A percentile compares a stretch with the other conserved stretches of the same genome.
These are phyloP conservation scores for Melanargia galathea DNA, from an alignment of 2,888 invertebrate species.

Conservation along the genomic window DNA sequence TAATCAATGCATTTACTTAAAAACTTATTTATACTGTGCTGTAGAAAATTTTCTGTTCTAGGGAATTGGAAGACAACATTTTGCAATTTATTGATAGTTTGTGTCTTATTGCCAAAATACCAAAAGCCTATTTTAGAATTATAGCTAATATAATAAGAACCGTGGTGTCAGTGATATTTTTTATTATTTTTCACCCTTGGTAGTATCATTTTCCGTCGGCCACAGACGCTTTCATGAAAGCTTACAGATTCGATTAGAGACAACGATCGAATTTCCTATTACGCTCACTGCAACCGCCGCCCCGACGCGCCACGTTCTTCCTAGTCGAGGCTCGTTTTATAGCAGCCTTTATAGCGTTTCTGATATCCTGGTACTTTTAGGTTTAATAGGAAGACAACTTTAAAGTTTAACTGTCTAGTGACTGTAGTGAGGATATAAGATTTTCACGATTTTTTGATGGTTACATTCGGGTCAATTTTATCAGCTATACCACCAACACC, in stretches of 20 bases:
- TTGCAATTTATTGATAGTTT: no score
- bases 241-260: constrained; percentile 66
- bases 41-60: no score
- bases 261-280: constrained; percentile 74
- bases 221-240: constrained; percentile 18
- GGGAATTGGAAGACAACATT: no score
- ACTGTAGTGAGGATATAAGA: no score
- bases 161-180: background rate
- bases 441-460: background rate
- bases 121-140: no score
- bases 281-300: constrained; percentile 64
- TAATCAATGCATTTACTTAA: no score
- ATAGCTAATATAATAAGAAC: background rate
- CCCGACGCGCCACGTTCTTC: constrained; percentile 60
- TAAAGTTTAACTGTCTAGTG: background rate
- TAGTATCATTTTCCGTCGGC: constrained; percentile 16
- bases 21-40: no score
- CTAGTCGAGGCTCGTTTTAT: background rate
- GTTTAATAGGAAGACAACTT: background rate
- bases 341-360: constrained; percentile 13
- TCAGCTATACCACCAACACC: no score
- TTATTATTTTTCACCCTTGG: constrained; percentile 7
- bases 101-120: no score
- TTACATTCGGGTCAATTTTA: no score
- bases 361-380: constrained; percentile 12